These are phyloP conservation scores for Callaeas wilsoni DNA, from an alignment of 2,113 vertebrate genomes.

Conservation along the genomic window DNA sequence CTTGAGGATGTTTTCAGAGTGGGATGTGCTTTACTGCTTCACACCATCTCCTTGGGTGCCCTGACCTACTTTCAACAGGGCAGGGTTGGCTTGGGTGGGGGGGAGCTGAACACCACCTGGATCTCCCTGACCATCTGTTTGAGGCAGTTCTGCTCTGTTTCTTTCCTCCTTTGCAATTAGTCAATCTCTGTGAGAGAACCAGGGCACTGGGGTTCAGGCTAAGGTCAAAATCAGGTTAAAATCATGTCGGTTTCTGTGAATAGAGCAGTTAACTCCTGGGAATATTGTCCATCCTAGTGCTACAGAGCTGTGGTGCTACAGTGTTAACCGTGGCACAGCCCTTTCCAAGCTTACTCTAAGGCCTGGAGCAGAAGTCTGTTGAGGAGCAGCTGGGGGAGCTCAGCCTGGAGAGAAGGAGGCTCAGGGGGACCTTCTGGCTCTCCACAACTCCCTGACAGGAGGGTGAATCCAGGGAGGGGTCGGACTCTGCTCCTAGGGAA, in stretches of 20 bases:
- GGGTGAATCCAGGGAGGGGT: fast-evolving
- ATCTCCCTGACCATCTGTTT: neutral
- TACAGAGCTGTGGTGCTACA: neutral
- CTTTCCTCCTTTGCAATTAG: neutral
- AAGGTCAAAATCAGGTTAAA: neutral
- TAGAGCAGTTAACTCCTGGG: neutral
- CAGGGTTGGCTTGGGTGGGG: neutral
- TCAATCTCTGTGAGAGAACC: neutral
- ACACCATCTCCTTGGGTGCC: neutral
- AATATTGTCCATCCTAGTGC: neutral
- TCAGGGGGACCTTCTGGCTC: neutral
- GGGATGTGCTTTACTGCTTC: neutral
- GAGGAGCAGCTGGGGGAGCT: neutral
- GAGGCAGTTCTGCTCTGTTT: neutral
- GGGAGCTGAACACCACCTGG: neutral
- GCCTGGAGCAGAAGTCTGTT: neutral
- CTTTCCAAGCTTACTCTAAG: neutral
- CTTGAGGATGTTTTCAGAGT: neutral
- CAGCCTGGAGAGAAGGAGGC: neutral
- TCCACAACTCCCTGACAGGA: neutral
- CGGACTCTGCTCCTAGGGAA: neutral
- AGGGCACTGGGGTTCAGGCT: neutral
- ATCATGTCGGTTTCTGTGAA: neutral
- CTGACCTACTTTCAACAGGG: neutral
- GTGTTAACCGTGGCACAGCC: neutral